phyloP scores from a whole-genome alignment of 2,113 vertebrate genomes.

The Psilopogon haemacephalus region DNA sequence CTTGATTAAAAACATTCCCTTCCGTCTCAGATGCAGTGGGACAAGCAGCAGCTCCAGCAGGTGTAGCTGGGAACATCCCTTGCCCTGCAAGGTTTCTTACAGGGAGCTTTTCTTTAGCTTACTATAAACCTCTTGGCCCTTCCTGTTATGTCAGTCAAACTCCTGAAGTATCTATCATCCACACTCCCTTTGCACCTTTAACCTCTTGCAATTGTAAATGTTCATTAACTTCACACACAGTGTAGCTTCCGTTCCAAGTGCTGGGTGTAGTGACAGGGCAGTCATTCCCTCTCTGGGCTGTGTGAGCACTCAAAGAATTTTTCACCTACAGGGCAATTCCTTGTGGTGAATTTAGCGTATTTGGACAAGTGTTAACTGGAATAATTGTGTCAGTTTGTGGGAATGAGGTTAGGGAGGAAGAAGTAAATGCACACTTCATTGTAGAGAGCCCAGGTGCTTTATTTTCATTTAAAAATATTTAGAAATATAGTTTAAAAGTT shows the following conservation, averaged over 20 bases:
- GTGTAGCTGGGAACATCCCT: background rate
- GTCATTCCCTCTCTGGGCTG: background rate
- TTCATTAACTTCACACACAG: background rate
- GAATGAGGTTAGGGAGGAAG: background rate
- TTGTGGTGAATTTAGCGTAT: background rate
- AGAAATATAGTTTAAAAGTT: background rate
- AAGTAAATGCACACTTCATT: background rate
- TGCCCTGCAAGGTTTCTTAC: background rate
- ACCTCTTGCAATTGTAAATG: slow-evolving; percentile 3
- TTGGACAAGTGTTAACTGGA: background rate
- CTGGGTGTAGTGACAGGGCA: background rate
- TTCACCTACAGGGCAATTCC: background rate
- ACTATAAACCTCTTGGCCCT: background rate
- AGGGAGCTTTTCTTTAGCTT: background rate
- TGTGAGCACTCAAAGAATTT: background rate
- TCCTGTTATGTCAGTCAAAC: background rate
- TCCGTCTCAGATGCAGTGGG: background rate
- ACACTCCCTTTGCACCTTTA: slow-evolving; percentile 23
- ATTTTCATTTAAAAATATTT: background rate
- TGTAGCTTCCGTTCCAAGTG: background rate
- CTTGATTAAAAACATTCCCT: background rate
- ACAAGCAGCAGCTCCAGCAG: background rate
- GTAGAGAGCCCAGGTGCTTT: background rate
- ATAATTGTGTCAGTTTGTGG: background rate
- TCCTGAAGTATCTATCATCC: background rate